phyloP scores from a whole-genome alignment of 1,140 invertebrate genomes.

The Lucilia cuprina region DNA sequence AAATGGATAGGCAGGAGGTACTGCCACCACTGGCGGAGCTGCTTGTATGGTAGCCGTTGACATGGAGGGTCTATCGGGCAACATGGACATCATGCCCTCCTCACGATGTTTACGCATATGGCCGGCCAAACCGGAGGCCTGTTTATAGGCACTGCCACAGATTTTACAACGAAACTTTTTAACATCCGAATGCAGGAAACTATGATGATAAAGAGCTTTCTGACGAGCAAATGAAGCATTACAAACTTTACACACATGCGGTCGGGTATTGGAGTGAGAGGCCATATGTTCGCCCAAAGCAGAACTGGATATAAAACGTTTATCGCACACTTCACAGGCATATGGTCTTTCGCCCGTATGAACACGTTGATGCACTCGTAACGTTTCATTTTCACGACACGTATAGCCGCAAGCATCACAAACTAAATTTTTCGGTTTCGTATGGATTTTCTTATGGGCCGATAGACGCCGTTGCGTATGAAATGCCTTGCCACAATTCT shows the following conservation, averaged over 20 bases:
- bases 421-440: constrained; percentile 53
- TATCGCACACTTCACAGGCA: constrained; percentile 73
- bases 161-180: constrained; percentile 53
- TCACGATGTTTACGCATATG: constrained; percentile 62
- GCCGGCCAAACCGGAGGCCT: constrained; percentile 53
- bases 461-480: constrained; percentile 50
- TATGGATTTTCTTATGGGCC: constrained; percentile 51
- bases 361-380: constrained; percentile 21
- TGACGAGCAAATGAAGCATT: constrained; percentile 83
- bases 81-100: background rate
- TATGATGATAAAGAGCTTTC: constrained; percentile 69
- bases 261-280: constrained; percentile 83
- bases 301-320: constrained; percentile 76
- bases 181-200: constrained; percentile 49
- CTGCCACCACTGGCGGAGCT: background rate
- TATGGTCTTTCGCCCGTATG: constrained; percentile 82
- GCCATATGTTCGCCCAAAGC: constrained; percentile 68
- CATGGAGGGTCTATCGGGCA: background rate
- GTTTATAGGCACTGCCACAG: constrained; percentile 48
- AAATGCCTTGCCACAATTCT: constrained; percentile 53
- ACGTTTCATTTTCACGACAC: constrained; percentile 64
- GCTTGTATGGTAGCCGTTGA: too few relatives aligned
- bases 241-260: constrained; percentile 78
- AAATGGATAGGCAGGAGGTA: too few relatives aligned
- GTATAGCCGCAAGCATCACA: constrained; percentile 21